A percentile compares a stretch with the other conserved stretches of the same genome.
phyloP scores from a whole-genome alignment of 2,113 vertebrate species.

The Stigmatopora argus region DNA sequence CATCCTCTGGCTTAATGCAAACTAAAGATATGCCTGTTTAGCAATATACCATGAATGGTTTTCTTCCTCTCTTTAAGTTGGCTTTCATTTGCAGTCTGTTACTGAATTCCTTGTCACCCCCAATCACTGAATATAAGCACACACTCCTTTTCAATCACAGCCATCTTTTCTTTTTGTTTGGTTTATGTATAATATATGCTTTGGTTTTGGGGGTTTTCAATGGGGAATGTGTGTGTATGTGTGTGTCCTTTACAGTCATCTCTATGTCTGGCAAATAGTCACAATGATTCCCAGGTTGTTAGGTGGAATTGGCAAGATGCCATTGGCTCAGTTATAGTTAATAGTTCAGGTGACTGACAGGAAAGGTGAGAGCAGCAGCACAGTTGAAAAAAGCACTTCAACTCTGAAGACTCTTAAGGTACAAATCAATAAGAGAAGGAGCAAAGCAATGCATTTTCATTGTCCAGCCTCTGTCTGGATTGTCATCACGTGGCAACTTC shows the following conservation, averaged over 20 bases:
- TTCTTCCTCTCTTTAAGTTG: slow-evolving; percentile 61
- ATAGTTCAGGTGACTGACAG: slow-evolving; percentile 24
- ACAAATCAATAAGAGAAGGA: slow-evolving; percentile 69
- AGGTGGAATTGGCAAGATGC: slow-evolving; percentile 20
- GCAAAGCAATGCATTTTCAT: slow-evolving; percentile 67
- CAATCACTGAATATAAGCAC: slow-evolving; percentile 63
- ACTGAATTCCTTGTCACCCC: slow-evolving; percentile 78
- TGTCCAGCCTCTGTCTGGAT: slow-evolving; percentile 52
- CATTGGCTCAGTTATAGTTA: slow-evolving; percentile 1
- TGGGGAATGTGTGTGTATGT: not conserved
- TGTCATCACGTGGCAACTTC: slow-evolving; percentile 65
- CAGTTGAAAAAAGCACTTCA: slow-evolving; percentile 35
- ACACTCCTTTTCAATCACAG: slow-evolving; percentile 67
- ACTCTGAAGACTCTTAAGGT: slow-evolving; percentile 52
- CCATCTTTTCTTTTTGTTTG: slow-evolving; percentile 53
- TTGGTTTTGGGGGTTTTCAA: slow-evolving; percentile 36
- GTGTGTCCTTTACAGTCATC: too few relatives aligned
- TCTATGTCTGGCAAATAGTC: not conserved
- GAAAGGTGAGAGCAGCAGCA: slow-evolving; percentile 24
- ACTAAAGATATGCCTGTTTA: slow-evolving; percentile 51
- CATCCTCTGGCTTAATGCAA: slow-evolving; percentile 32
- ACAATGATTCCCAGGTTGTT: not conserved
- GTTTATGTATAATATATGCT: too few relatives aligned
- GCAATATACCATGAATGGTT: slow-evolving; percentile 57
- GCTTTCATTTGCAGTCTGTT: slow-evolving; percentile 69